Conservation (phyloP, 92 coral and sea anemone genomes). For the Palythoa grandis region DNA sequence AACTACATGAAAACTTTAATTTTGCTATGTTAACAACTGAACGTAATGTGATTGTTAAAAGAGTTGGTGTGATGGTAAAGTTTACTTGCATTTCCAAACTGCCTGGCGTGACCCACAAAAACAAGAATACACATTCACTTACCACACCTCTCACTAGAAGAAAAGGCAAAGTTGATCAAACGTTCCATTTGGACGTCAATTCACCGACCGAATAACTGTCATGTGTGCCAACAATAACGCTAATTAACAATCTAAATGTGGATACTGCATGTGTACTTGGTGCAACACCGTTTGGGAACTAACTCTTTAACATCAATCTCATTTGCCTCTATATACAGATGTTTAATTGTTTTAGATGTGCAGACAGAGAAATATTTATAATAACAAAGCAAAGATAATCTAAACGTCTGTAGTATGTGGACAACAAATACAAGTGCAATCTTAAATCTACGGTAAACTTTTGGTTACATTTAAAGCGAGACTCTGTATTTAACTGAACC, state of each 20-base stretch:
- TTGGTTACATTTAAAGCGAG: too few species aligned
- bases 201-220: constrained; percentile 73
- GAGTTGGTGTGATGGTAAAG: background rate
- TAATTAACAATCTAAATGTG: constrained; percentile 52
- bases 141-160: constrained; percentile 68
- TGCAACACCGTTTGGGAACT: constrained; percentile 21
- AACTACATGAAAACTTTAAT: background rate
- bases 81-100: too few species aligned
- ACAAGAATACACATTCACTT: constrained; percentile 50
- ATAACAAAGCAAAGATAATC: too few species aligned
- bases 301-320: background rate
- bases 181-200: constrained; percentile 70
- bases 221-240: constrained; percentile 72
- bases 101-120: constrained; percentile 27
- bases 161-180: constrained; percentile 69
- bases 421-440: too few species aligned
- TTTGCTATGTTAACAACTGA: too few species aligned
- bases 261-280: constrained; percentile 4
- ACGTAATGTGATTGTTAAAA: too few species aligned
- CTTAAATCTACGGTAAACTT: too few species aligned
- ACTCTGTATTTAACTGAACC: too few species aligned
- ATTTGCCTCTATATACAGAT: background rate
- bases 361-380: too few species aligned
- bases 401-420: too few species aligned
- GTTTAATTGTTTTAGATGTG: background rate